Conservation (phyloP, 2,797 vertebrate species). For the Parambassis ranga region DNA sequence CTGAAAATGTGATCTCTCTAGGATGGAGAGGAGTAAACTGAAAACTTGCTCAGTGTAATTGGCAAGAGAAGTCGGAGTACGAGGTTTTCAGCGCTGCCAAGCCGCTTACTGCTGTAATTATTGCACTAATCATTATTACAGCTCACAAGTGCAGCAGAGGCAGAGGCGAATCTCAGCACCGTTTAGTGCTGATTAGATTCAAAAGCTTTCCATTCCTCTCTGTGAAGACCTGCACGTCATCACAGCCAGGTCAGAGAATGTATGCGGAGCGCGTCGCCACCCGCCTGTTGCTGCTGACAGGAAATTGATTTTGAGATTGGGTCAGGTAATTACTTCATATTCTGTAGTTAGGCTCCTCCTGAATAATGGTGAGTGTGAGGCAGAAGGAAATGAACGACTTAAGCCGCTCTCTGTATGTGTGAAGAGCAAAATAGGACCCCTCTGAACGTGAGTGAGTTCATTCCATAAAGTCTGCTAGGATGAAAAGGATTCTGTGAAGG, state of each 20-base stretch:
- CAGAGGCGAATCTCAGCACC: not conserved
- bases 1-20: not conserved
- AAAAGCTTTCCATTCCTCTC: not conserved
- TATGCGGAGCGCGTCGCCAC: not conserved
- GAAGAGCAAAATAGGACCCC: not conserved
- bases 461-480: not conserved
- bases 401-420: not conserved
- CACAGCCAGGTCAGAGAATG: not conserved
- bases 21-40: not conserved
- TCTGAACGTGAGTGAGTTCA: not conserved
- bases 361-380: not conserved
- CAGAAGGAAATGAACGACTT: not conserved
- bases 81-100: not conserved
- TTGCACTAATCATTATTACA: not conserved
- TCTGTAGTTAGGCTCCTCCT: not conserved
- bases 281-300: not conserved
- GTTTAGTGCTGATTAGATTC: not conserved
- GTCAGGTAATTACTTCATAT: not conserved
- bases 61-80: not conserved
- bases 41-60: not conserved
- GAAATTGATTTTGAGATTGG: not conserved
- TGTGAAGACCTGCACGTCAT: not conserved
- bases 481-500: constrained; percentile 1
- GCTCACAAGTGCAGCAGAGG: not conserved
- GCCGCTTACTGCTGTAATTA: constrained; percentile 7